Percentiles rank a stretch among this genome's conserved stretches.
These are phyloP conservation scores for Anagrus nilaparvatae DNA, from an alignment of 1,140 invertebrate genomes.

Conservation along the genomic window DNA sequence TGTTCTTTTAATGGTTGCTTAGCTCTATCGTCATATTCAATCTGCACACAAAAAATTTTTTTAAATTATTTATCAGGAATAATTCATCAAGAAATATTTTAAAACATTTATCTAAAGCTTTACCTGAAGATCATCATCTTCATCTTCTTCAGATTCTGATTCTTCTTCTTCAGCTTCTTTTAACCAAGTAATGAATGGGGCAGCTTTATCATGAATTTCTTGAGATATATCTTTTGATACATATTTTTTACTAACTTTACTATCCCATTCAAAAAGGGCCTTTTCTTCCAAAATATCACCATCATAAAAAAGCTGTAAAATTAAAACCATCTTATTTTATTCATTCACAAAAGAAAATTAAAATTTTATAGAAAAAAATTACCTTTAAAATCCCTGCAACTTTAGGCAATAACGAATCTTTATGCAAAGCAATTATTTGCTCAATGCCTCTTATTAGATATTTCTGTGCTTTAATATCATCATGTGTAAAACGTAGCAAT, in stretches of 20 bases:
- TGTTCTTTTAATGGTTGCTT: constrained; percentile 64
- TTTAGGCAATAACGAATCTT: constrained; percentile 71
- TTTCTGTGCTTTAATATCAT: constrained; percentile 85
- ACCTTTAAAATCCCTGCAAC: constrained; percentile 85
- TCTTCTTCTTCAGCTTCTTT: constrained; percentile 94
- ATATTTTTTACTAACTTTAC: constrained; percentile 90
- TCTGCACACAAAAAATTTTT: constrained; percentile 40
- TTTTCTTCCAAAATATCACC: constrained; percentile 90
- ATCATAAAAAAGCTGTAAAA: constrained; percentile 80
- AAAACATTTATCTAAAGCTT: neutral
- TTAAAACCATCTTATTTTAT: constrained; percentile 6
- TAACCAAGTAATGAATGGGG: constrained; percentile 93
- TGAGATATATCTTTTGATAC: constrained; percentile 81
- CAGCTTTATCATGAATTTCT: constrained; percentile 86
- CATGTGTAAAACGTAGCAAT: constrained; percentile 77
- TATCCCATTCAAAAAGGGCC: constrained; percentile 86
- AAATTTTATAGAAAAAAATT: neutral
- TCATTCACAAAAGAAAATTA: constrained; percentile 1
- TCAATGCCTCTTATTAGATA: constrained; percentile 93
- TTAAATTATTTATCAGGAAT: neutral
- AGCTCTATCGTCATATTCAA: constrained; percentile 81
- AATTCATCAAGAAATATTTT: neutral
- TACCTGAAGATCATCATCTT: constrained; percentile 56
- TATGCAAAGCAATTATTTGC: constrained; percentile 78
- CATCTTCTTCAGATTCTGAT: constrained; percentile 58